A percentile compares a stretch with the other conserved stretches of the same genome.
phyloP scores from a whole-genome alignment of 1,140 invertebrate species.

The Pseudobourletiella spinata region DNA sequence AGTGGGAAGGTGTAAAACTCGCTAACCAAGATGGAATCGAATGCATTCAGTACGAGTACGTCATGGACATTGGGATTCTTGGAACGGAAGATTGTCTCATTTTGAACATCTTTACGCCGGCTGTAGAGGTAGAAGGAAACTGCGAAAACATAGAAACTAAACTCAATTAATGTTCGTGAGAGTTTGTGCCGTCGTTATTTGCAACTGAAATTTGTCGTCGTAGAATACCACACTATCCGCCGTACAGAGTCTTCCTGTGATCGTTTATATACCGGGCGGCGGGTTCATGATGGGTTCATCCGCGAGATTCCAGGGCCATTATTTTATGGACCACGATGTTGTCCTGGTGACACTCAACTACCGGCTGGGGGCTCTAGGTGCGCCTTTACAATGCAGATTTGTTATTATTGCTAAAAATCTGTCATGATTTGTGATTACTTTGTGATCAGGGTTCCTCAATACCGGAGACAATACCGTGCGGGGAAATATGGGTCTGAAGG shows the following conservation, averaged over 20 bases:
- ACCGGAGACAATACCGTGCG: constrained; percentile 3
- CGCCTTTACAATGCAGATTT: constrained; percentile 5
- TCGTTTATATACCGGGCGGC: constrained; percentile 28
- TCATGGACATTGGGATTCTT: not conserved
- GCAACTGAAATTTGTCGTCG: not conserved
- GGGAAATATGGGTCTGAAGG: constrained; percentile 23
- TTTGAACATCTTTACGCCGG: constrained; percentile 7
- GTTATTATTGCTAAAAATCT: no score
- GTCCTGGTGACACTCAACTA: constrained; percentile 49
- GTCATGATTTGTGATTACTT: not conserved
- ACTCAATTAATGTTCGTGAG: not conserved
- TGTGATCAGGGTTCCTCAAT: constrained; percentile 10
- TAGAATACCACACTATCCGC: not conserved
- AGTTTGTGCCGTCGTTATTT: not conserved
- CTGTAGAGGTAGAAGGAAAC: no score
- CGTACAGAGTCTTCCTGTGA: constrained; percentile 3
- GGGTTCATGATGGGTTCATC: constrained; percentile 9
- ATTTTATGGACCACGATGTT: constrained; percentile 38
- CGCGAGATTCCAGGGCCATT: constrained; percentile 32
- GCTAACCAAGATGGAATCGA: not conserved
- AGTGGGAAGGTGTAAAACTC: constrained; percentile 7
- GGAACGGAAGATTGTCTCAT: constrained; percentile 19
- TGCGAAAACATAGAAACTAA: not conserved
- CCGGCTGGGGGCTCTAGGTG: constrained; percentile 43
- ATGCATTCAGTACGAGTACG: not conserved